Base-by-base conservation (phyloP, 2,113 vertebrate genomes). In the Ibidorhyncha struthersii region DNA sequence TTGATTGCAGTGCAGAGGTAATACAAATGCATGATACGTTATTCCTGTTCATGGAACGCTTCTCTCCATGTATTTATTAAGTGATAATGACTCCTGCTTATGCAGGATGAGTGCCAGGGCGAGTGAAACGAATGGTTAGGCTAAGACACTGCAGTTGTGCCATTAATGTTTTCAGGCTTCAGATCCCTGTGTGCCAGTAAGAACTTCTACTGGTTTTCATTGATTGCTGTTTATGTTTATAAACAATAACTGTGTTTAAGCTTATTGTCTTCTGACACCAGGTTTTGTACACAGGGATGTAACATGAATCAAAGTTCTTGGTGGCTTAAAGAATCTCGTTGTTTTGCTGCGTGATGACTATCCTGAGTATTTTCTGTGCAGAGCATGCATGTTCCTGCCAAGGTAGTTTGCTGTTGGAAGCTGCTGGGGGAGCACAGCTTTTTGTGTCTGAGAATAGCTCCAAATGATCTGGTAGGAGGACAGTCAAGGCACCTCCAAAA, bases 1-100 rank as follows among this genome's bases (percentile, higher is more conserved):
- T 72, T 84, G 92, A 80, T 96, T 93, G 93, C 85, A 91, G 91
- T 49, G 90, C 89, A 86, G 70, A 80, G 81, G 50, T 94, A 78
- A 80, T 50, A 59, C 41, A 79, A 49, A 66, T 71, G 80, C 69
- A 43, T 80, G 96, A 67, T 20, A 56, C 3, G 10, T 49, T 53
- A 53, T 40, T 96, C 90, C 82, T 94, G 49, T 77, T 74, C 6
- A 1, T 67, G 52, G 69, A 88, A n/a, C 14, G 4, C 91, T 59
- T 63, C 89, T 69, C 41, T 90, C 58, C 14, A 0, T 65, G 73
- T 36, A 67, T 91, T 96, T 81, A 77, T 21, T 70, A 62, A 30
- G 41, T 26, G 30, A 30, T 40, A 55, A n/a, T 40, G 53, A 47
- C 47, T 45, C 45, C 55, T 53, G 45, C 43, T 69, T 47, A 16